Base-by-base conservation (phyloP, 2,888 invertebrate genomes). In the Caenorhabditis imperialis region DNA sequence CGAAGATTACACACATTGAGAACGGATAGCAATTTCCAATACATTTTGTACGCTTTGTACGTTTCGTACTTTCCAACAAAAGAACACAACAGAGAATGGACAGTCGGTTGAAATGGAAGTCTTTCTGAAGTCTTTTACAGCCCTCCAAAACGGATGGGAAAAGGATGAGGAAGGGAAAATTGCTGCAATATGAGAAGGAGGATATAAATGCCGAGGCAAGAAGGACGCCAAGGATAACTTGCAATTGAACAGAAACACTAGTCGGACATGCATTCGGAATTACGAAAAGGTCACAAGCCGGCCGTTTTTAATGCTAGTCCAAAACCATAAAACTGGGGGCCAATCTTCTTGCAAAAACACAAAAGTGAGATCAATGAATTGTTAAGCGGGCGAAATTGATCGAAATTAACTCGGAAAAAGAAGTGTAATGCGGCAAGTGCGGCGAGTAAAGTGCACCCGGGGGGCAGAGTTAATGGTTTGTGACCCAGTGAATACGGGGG, bases 241-340 rank as follows among this genome's bases (percentile, higher is more conserved):
- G 65, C 55, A 63, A 63, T 63, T 63, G 63, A 63, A 63, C 54
- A 62, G 25, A 44, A 51, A 35, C 42, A 35, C 51, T 37, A 35
- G 42, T 7, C 7, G 23, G 65, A 40, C 44, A 67, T 67, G 67
- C 67, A 67, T 67, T 67, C 45, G 51, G 27, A 67, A 67, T 57
- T 67, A 57, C 67, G 67, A 20, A 67, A 67, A 67, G 67, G 67
- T 67, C 67, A 67, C 67, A n/a, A 67, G 42, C 51, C 44, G 67
- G 22, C 51, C n/a, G n/a, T n/a, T n/a, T 67, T 67, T 67, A 67
- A 67, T 67, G 67, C 30, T 33, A 50, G 51, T 57, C 51, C 44
- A 27, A 42, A 67, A 57, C 50, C 50, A 57, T 57, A 67, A 57
- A 57, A 48, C n/a, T n/a, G n/a, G 50, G 50, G 50, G 25, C 67